Conservation (phyloP, 2,113 vertebrate species). For the Galemys pyrenaicus region DNA sequence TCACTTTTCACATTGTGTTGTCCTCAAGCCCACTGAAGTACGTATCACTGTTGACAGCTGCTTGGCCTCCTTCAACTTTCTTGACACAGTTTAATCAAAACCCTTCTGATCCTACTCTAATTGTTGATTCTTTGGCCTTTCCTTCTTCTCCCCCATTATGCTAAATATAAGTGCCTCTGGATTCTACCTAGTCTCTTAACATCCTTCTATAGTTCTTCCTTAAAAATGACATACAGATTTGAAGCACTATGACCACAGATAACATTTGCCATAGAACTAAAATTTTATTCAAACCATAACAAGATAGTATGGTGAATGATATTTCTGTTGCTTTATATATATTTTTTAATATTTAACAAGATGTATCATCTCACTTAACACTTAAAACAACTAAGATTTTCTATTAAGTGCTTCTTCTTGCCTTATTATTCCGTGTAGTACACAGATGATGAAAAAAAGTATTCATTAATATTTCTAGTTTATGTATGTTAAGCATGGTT, state of each 20-base stretch:
- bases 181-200: neutral
- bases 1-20: neutral
- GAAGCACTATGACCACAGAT: neutral
- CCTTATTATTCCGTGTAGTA: neutral
- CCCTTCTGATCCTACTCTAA: neutral
- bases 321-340: neutral
- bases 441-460: neutral
- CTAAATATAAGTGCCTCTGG: neutral
- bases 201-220: neutral
- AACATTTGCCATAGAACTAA: neutral
- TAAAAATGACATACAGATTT: neutral
- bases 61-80: neutral
- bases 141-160: neutral
- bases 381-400: neutral
- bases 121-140: neutral
- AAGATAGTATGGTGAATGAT: neutral
- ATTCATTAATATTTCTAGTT: neutral
- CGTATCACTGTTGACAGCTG: neutral
- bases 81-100: neutral
- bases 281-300: neutral
- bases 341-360: neutral
- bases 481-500: neutral
- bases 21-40: neutral
- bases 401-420: neutral
- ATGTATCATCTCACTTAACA: neutral